Base-by-base conservation (phyloP, 2,113 vertebrate species). In the Plectropomus leopardus region DNA sequence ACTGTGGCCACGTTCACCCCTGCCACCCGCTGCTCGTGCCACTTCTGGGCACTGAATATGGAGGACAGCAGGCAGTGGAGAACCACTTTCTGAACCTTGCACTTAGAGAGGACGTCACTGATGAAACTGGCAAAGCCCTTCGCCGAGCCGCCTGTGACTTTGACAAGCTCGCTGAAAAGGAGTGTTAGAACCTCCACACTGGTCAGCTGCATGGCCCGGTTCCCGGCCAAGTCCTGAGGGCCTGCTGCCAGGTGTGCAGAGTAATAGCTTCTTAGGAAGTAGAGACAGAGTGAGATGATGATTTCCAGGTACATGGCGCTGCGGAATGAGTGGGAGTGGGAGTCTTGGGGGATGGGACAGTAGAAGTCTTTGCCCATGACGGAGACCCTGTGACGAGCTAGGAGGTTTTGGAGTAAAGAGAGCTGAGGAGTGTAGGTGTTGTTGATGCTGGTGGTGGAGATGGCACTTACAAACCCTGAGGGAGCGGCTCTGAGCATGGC, bases 351-450 rank as follows among this genome's bases (percentile, higher is more conserved):
- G 80, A 99, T 98, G 72, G 97, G 97, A 86, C 97, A 98, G 72
- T 99, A 99, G 88, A 99, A 99, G 91, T 99, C 98, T 92, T 98
- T 99, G 80, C 98, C 98, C 97, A 98, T 98, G 55, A 99, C 97
- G 7, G 98, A 98, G 79, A 99, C 96, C n/a, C 98, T 95, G 86
- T 99, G 98, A 55, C 98, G 96, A 53, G 98, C 97, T 5, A 99
- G 89, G 23, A 99, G 96, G 88, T 99, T 99, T 83, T 99, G 98
- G 69, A 99, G 97, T 76, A 99, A 88, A 0, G 98, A 98, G 17
- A 99, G 94, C 90, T 99, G 98, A 6, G 98, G 98, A 5, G 98
- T 99, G 78, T 99, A 98, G 0, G 96, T 98, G 60, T 99, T 98
- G 89, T 98, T 99, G 86, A 99, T 96, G 84, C 97, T 98, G 78